Evolutionary conservation across 2,888 invertebrate species (phyloP).

Genomic region (Drosophila niveifrons): DNA sequence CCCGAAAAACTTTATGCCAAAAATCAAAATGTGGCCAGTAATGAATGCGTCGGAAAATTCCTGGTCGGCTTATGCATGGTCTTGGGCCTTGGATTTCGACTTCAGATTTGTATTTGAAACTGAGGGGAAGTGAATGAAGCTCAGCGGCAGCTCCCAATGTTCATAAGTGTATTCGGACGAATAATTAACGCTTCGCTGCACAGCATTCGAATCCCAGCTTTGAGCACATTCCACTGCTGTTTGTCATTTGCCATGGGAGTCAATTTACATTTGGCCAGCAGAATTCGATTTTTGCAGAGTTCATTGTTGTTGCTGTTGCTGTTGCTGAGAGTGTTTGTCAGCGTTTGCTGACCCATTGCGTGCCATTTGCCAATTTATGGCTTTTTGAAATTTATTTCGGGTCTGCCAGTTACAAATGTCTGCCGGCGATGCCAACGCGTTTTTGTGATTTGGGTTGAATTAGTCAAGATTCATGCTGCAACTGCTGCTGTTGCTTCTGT

Average conservation of each 20-base stretch:
- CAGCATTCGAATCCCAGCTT: conserved; percentile 46
- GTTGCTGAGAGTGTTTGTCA: conserved; percentile 34
- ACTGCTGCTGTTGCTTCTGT: conserved; percentile 20
- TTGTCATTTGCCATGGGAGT: conserved; percentile 59
- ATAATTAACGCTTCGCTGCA: conserved; percentile 74
- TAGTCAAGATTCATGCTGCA: conserved; percentile 71
- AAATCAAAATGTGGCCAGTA: conserved; percentile 72
- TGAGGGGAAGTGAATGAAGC: not conserved
- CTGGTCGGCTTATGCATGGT: conserved; percentile 32
- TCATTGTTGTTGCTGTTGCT: conserved; percentile 23
- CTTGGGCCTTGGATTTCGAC: conserved; percentile 1
- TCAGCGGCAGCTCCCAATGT: conserved; percentile 1
- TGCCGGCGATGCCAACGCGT: conserved; percentile 50
- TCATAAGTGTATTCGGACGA: conserved; percentile 33
- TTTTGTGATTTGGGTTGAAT: conserved; percentile 70
- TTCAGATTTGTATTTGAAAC: not conserved
- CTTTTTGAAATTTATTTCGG: conserved; percentile 71
- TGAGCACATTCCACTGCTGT: conserved; percentile 37
- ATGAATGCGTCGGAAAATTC: conserved; percentile 66
- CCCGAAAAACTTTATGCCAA: conserved; percentile 58
- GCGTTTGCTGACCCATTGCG: conserved; percentile 58
- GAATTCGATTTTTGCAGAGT: conserved; percentile 53
- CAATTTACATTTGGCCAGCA: conserved; percentile 66
- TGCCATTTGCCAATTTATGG: conserved; percentile 72
- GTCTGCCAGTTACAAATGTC: conserved; percentile 56